Evolutionary conservation across 2,797 vertebrate genomes (phyloP), one percentile per base, ranked within the genome.

Genomic region (Erpetoichthys calabaricus): DNA sequence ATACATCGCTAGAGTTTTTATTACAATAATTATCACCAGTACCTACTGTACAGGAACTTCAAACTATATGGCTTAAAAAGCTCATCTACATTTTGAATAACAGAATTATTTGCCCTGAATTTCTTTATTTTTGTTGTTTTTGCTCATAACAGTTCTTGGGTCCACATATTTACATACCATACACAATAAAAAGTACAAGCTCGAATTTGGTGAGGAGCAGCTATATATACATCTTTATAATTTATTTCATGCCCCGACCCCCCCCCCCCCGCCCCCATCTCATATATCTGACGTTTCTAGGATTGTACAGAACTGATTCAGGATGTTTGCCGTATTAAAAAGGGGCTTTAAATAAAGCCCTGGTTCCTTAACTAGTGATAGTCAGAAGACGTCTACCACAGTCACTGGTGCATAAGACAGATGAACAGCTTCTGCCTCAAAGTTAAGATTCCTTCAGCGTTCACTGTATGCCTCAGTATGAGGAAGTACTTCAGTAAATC

Each of bases 41-140:
- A 90, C 87, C 91, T 92, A 94, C 88, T 92, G 90, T 94, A 95
- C 91, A 95, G 85, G 79, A 81, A 90, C 86, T 88, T 89, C 91
- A 88, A 93, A 97, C 90, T 91, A 86, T 94, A 95, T 94, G 91
- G 92, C 92, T 95, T 91, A 92, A 91, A 92, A 91, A 91, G 88
- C 88, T 88, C 85, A 76, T 89, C 90, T 89, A 93, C 88, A 90
- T 89, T 91, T 90, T 89, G 88, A 92, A 87, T 87, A 85, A 91
- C 86, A 87, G 85, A 80, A 86, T 89, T 83, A 86, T 82, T 74
- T 85, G 82, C 86, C 90, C 90, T 89, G 89, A 92, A 90, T 80
- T 69, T 80, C 57, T 42, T 62, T 65, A 58, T 45, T 25, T 41
- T 63, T 25, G 91, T 92, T 89, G 88, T 89, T 90, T 93, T 89